Evolutionary conservation across 1,140 invertebrate genomes (phyloP).

Genomic region (Drosophila quadrilineata): DNA sequence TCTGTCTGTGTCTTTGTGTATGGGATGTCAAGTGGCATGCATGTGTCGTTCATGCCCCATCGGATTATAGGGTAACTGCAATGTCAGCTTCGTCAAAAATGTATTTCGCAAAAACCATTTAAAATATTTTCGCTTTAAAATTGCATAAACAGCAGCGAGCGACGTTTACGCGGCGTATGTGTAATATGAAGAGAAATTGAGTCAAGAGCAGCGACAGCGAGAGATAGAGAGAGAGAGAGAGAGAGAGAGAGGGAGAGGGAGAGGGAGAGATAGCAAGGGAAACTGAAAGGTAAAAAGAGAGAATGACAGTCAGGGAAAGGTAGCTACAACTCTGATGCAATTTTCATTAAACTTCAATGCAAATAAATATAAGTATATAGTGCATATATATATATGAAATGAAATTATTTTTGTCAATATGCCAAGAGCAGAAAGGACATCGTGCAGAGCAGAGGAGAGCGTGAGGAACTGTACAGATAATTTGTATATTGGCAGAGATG

Average conservation of each 20-base stretch:
- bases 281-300: no score
- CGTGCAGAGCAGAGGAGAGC: background rate
- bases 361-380: no score
- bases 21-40: no score
- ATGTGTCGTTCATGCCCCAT: background rate
- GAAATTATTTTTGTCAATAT: slow-evolving; percentile 36
- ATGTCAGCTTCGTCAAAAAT: slow-evolving; percentile 38
- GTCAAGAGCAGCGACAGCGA: slow-evolving; percentile 1
- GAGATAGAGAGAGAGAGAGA: background rate
- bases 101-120: slow-evolving; percentile 57
- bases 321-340: slow-evolving; percentile 35
- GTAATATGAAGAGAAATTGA: slow-evolving; percentile 49
- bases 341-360: slow-evolving; percentile 42
- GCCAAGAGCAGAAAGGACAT: background rate
- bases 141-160: slow-evolving; percentile 31
- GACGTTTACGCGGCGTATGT: slow-evolving; percentile 34
- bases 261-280: no score
- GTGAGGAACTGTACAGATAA: background rate
- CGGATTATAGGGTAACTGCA: background rate
- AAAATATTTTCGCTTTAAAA: slow-evolving; percentile 63
- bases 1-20: no score
- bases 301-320: background rate
- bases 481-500: background rate
- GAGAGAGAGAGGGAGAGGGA: background rate
- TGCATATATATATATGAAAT: slow-evolving; percentile 47